Evolutionary conservation across 2,888 invertebrate genomes (phyloP), one percentile per base, ranked within the genome.

Genomic region (Augochlorella aurata): DNA sequence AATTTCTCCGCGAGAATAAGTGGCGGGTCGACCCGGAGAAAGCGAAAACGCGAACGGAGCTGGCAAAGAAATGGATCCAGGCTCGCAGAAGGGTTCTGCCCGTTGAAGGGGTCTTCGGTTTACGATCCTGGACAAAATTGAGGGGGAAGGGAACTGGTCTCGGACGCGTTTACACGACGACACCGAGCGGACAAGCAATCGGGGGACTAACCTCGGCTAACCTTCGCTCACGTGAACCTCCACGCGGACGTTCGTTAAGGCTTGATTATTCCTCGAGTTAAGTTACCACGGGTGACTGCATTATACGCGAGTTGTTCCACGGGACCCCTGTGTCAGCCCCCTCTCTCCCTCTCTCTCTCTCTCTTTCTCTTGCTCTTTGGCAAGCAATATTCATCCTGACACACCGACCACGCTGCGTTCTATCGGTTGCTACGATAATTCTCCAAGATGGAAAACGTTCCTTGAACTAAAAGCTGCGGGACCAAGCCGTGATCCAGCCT

Each of bases 191-290:
- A 54, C 49, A 70, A 67, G 79, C 88, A 83, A 86, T 87, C 85
- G 82, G 77, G 74, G 80, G 74, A 81, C 74, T 89, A 89, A 89
- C 89, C 89, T 85, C 81, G 85, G 82, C 72, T 87, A 84, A 86
- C 81, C 85, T 79, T 49, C 74, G 72, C 54, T 83, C 65, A 75
- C 73, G 75, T 73, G 77, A 82, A 76, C 77, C 73, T 74, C 58
- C 29, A 24, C 52, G 79, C 52, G 76, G 69, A 75, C 74, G 84
- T 87, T 87, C 87, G 81, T 87, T 87, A 87, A 83, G 69, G 70
- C 79, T 87, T 81, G 87, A 87, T 87, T 85, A 87, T 87, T 87
- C 85, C 81, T 65, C 67, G 83, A 85, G 87, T 87, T 83, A 81
- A 83, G 69, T 87, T 79, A 76, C 74, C 78, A 73, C 78, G 63